Evolutionary conservation across 2,888 invertebrate genomes (phyloP).

Genomic region (Agrilus cyanescens): DNA sequence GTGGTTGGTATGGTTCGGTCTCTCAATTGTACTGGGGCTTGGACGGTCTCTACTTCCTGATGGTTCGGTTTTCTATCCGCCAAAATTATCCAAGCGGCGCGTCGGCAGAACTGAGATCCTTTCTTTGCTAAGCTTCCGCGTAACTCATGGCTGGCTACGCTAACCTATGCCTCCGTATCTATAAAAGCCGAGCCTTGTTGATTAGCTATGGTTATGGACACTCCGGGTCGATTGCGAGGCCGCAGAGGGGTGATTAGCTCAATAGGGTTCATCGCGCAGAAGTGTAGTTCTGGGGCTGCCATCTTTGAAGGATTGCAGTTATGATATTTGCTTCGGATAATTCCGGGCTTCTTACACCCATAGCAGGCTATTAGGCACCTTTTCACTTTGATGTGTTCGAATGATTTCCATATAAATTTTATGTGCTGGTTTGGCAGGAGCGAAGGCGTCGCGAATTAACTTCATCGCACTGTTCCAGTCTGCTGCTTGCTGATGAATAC

Average conservation of each 20-base stretch:
- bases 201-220: too few relatives aligned
- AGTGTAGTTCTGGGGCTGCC: too few relatives aligned
- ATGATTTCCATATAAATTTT: conserved; percentile 12
- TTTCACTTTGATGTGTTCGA: not conserved
- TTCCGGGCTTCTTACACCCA: conserved; percentile 15
- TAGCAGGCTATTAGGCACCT: conserved; percentile 8
- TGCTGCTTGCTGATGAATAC: conserved; percentile 6
- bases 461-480: conserved; percentile 11
- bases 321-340: conserved; percentile 11
- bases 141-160: conserved; percentile 11
- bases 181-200: conserved; percentile 7
- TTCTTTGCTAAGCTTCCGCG: conserved; percentile 4
- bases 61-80: conserved; percentile 8
- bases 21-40: conserved; percentile 5
- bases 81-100: conserved; percentile 3
- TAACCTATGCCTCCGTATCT: conserved; percentile 15
- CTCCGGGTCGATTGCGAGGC: too few relatives aligned
- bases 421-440: conserved; percentile 12
- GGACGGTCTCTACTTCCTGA: not conserved
- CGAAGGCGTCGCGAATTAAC: conserved; percentile 10
- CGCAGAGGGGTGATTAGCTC: too few relatives aligned
- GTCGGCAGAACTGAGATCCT: not conserved
- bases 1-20: conserved; percentile 5
- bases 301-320: too few relatives aligned
- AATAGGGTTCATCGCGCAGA: too few relatives aligned